phyloP scores from a whole-genome alignment of 1,140 invertebrate species.

The Prorops nasuta region DNA sequence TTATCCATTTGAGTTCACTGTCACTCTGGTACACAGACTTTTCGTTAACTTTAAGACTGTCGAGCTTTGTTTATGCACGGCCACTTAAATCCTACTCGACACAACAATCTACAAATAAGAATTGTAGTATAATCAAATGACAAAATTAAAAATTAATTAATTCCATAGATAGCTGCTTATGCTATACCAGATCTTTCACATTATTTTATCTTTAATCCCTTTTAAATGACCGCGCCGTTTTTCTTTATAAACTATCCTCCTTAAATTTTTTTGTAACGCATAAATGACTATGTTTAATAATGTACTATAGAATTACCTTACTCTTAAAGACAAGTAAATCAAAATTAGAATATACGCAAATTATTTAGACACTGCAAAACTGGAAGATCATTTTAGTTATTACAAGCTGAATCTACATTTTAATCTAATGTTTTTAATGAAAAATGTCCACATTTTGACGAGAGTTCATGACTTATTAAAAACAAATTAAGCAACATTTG shows the following conservation, averaged over 20 bases:
- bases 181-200: constrained; percentile 41
- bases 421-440: too few relatives aligned
- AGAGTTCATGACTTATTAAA: too few relatives aligned
- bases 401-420: too few relatives aligned
- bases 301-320: neutral
- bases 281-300: constrained; percentile 5
- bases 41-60: too few relatives aligned
- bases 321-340: constrained; percentile 1
- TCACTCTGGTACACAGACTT: too few relatives aligned
- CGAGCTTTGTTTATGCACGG: too few relatives aligned
- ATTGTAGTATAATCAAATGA: constrained; percentile 5
- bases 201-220: constrained; percentile 16
- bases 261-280: constrained; percentile 7
- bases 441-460: too few relatives aligned
- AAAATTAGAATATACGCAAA: constrained; percentile 3
- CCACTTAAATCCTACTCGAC: constrained; percentile 37
- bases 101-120: constrained; percentile 30
- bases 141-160: constrained; percentile 20
- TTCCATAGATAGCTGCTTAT: constrained; percentile 8
- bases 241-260: too few relatives aligned
- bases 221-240: too few relatives aligned
- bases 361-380: neutral
- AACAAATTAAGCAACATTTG: too few relatives aligned
- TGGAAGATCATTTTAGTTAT: neutral
- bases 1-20: too few relatives aligned